Evolutionary conservation across 2,797 vertebrate species (phyloP), one percentile per base, ranked within the genome.

Genomic region (Mustela erminea): DNA sequence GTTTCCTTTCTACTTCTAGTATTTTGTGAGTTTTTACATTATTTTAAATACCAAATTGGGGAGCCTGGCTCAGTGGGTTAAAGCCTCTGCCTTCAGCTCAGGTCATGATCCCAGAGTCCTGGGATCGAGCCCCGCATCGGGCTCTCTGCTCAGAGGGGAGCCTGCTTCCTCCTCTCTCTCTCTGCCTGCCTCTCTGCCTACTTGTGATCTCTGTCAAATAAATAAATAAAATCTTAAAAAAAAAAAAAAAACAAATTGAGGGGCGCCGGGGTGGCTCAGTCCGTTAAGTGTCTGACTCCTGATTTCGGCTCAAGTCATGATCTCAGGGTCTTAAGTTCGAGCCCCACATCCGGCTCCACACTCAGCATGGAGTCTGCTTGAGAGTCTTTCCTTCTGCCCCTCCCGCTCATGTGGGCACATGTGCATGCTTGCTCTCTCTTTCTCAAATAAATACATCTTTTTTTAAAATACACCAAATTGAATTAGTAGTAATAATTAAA

Each of bases 21-120:
- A 72, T 52, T 81, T 29, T 62, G 25, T 77, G 75, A 86, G n/a
- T 58, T 94, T 78, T 83, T 81, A 74, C n/a, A 90, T 68, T 84
- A 64, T 95, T 81, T 95, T 87, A 90, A 92, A n/a, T 78, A 64
- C 54, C 21, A 80, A 35, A 41, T 68, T 35, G n/a, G 64, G 64
- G 15, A 1, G 0, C 64, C 64, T 10, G 17, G 66, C 18, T 68
- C n/a, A 20, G 17, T 10, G 49, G 49, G 49, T 52, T 52, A 52
- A 52, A 17, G 3, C 49, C 49, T 49, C 49, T 52, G 49, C 49
- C 15, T 52, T 52, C 15, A 1, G 49, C 49, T 52, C 49, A 52
- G 49, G 49, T 52, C 49, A 52, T 52, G 49, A 52, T 52, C 49
- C 15, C 49, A 52, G 49, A 4, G 15, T 52, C 49, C 15, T 52